Evolutionary conservation across 1,140 invertebrate species (phyloP), one percentile per base, ranked within the genome.

Genomic region (Mylabris phalerata): DNA sequence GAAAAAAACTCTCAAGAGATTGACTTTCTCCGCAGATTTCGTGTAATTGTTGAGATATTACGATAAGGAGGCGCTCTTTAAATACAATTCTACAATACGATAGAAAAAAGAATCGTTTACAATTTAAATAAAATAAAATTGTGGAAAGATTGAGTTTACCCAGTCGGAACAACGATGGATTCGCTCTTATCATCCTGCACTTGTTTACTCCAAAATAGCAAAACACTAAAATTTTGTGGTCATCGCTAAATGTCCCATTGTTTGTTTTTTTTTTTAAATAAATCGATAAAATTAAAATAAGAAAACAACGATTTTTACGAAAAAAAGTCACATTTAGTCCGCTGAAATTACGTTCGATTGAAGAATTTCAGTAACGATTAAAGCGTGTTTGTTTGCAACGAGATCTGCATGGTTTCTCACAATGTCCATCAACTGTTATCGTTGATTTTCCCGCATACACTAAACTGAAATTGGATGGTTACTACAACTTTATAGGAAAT

Each of bases 131-230:
- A 32, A 32, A 32, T 32, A 32, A 32, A 5, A 5, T 4, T 32
- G 7, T 7, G 4, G 32, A 4, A 32, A 32, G 32, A 32, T 7
- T 19, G 19, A 19, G 7, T 32, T 32, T 69, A 73, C 72, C 72
- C 71, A 63, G 71, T 71, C 59, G 71, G 68, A 65, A 73, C 66
- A 67, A 73, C 70, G 65, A 73, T 73, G 65, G 70, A 72, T 57
- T 70, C 71, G 60, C 62, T 69, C 48, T 61, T 62, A 45, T 60
- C 65, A 69, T 67, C 64, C 69, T 68, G 50, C 67, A 71, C 66
- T 67, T 69, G 57, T 73, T 70, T 32, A 73, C 63, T 73, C 71
- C 56, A 72, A 72, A 54, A 73, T 69, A 61, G 71, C 70, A 66
- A 19, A 19, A 19, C 19, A 19, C 19, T 72, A 72, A 65, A 68